These are phyloP conservation scores for Ceraclea dissimilis DNA, from an alignment of 2,888 invertebrate species.

Conservation along the genomic window DNA sequence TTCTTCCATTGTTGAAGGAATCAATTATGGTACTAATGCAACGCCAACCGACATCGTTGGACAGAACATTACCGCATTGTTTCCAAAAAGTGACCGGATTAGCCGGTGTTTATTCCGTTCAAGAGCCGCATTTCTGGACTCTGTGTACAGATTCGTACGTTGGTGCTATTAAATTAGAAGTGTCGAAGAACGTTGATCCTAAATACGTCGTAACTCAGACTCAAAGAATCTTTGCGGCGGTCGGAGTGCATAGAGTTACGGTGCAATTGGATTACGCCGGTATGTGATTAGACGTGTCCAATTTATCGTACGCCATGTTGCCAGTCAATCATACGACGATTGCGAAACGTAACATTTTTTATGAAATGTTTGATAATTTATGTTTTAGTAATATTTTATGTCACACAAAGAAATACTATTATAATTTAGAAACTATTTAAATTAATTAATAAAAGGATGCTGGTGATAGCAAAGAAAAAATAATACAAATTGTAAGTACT, in stretches of 20 bases:
- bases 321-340: neutral
- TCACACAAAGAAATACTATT: neutral
- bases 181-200: conserved; percentile 86
- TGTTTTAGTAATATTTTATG: neutral
- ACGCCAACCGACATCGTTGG: conserved; percentile 77
- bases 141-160: conserved; percentile 90
- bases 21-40: conserved; percentile 91
- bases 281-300: conserved; percentile 47
- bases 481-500: too few species aligned
- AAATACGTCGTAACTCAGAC: conserved; percentile 89
- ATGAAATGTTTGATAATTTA: neutral
- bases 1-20: conserved; percentile 74
- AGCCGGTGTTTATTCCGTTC: conserved; percentile 91
- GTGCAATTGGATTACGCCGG: conserved; percentile 90
- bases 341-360: neutral
- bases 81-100: conserved; percentile 84
- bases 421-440: neutral
- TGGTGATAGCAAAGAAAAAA: too few species aligned
- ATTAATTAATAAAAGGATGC: neutral
- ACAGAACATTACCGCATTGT: conserved; percentile 76
- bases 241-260: conserved; percentile 84
- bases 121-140: conserved; percentile 98
- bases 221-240: conserved; percentile 88
- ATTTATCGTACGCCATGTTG: conserved; percentile 3
- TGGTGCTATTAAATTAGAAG: conserved; percentile 90